phyloP scores from a whole-genome alignment of 64 coral and sea anemone species.

The Dendrophyllia cribrosa region DNA sequence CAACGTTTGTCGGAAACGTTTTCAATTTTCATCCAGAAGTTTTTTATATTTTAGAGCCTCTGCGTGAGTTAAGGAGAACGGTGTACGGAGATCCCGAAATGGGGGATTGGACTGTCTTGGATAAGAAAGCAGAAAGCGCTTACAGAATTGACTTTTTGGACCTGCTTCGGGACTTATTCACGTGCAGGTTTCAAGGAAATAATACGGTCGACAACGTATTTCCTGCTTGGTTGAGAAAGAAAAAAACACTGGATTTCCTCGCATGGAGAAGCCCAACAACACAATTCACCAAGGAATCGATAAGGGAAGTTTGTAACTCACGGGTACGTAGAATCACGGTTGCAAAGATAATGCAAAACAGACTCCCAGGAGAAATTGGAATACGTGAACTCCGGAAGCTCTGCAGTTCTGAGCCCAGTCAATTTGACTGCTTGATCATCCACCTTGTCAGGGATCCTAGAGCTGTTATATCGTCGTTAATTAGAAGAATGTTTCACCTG shows the following conservation, averaged over 20 bases:
- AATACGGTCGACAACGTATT: not conserved
- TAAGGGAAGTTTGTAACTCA: not conserved
- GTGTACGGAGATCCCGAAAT: not conserved
- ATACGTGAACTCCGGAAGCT: not conserved
- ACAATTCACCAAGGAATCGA: not conserved
- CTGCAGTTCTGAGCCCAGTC: not conserved
- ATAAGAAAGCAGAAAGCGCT: not conserved
- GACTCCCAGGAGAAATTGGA: not conserved
- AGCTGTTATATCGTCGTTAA: not conserved
- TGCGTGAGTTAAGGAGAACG: not conserved
- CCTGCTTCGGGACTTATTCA: not conserved
- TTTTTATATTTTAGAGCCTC: not conserved
- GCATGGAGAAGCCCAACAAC: not conserved
- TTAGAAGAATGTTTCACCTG: not conserved
- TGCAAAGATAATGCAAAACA: not conserved
- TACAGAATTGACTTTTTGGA: not conserved
- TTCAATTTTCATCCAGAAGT: conserved; percentile 20
- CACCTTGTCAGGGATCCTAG: conserved; percentile 11
- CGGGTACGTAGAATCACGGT: not conserved
- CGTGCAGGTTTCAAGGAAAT: not conserved
- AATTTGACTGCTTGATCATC: not conserved
- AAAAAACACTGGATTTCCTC: not conserved
- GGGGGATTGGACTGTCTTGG: not conserved
- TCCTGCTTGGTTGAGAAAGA: not conserved
- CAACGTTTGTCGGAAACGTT: not conserved